A percentile compares a stretch with the other conserved stretches of the same genome.
These are phyloP conservation scores for Clarias macrocephalus DNA, from an alignment of 2,113 vertebrate species.

Conservation along the genomic window DNA sequence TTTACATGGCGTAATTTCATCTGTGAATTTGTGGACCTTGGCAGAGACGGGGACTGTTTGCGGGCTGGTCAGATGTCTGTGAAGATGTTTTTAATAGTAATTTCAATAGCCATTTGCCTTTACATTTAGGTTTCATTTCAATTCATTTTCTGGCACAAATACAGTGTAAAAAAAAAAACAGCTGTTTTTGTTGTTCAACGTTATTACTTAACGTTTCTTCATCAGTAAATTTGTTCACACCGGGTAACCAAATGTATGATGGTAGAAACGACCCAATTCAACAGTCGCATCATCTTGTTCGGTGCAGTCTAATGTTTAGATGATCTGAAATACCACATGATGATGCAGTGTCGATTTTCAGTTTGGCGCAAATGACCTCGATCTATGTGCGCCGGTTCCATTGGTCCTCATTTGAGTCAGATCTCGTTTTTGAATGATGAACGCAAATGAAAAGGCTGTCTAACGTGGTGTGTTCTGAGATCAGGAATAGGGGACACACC, in stretches of 20 bases:
- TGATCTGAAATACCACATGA: neutral
- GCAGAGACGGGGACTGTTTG: neutral
- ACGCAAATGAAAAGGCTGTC: neutral
- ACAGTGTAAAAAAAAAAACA: neutral
- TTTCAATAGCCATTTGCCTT: neutral
- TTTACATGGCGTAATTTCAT: neutral
- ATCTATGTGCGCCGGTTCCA: neutral
- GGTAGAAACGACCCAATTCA: neutral
- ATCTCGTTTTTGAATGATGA: neutral
- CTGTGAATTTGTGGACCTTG: neutral
- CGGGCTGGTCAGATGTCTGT: neutral
- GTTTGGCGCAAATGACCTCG: neutral
- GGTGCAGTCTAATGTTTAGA: neutral
- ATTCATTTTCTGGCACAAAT: neutral
- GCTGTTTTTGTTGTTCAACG: neutral
- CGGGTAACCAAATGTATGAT: neutral
- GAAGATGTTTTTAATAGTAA: neutral
- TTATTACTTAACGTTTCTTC: neutral
- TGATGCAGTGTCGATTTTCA: neutral
- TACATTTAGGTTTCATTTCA: neutral
- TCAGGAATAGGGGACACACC: conserved; percentile 19
- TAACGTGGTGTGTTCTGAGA: conserved; percentile 21
- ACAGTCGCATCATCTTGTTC: neutral
- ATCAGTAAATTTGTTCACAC: neutral
- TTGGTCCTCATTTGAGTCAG: neutral